A percentile compares a stretch with the other conserved stretches of the same genome.
Conservation (phyloP, 2,113 vertebrate genomes). For the Potamarius usumacintae region DNA sequence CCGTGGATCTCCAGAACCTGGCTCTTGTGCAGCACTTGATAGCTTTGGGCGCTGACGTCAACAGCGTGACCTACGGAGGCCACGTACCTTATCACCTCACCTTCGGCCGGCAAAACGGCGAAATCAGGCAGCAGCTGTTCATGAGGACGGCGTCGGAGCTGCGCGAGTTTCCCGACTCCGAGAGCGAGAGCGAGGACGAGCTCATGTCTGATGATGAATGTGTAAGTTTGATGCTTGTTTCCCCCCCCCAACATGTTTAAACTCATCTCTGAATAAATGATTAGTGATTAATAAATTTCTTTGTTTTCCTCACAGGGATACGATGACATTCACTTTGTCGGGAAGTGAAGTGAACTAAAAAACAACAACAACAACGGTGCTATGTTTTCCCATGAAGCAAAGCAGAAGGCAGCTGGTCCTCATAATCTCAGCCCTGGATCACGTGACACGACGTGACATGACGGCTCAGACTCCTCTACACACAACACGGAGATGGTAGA, state of each 20-base stretch:
- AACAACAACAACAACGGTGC: not conserved
- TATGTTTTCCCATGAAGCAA: conserved; percentile 28
- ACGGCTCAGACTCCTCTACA: not conserved
- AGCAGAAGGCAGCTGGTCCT: not conserved
- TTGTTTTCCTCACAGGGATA: conserved; percentile 63
- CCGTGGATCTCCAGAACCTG: conserved; percentile 90
- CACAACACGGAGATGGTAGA: not conserved
- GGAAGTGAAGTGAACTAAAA: conserved; percentile 58
- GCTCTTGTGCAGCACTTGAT: conserved; percentile 82
- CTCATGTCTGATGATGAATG: conserved; percentile 82
- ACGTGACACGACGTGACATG: not conserved
- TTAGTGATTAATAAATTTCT: not conserved
- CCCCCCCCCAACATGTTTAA: not conserved
- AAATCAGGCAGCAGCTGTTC: conserved; percentile 83
- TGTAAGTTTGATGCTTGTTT: conserved; percentile 67
- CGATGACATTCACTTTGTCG: conserved; percentile 74
- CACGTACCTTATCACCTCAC: conserved; percentile 92
- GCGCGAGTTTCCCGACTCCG: conserved; percentile 85
- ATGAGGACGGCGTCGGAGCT: conserved; percentile 78
- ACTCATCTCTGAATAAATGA: not conserved
- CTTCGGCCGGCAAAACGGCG: conserved; percentile 83
- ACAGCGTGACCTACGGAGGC: conserved; percentile 91
- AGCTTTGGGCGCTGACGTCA: conserved; percentile 84
- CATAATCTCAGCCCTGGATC: not conserved
- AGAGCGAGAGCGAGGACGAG: conserved; percentile 85